Evolutionary conservation across 2,888 invertebrate species (phyloP).

Genomic region (Chloroclysta siterata): DNA sequence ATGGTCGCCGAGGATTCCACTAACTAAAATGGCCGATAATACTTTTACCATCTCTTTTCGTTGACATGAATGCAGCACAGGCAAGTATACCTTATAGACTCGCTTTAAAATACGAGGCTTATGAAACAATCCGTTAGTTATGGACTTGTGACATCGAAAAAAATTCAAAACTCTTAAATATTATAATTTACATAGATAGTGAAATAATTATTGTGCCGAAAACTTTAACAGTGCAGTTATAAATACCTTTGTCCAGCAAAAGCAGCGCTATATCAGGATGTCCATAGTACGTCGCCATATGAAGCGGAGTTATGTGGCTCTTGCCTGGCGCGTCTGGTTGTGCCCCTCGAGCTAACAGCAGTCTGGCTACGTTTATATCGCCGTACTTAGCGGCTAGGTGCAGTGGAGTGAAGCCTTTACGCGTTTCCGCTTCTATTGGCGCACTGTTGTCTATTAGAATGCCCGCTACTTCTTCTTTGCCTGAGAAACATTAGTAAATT

Average conservation of each 20-base stretch:
- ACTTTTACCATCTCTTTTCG: no score
- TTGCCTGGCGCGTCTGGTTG: slow-evolving; percentile 95
- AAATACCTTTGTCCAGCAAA: slow-evolving; percentile 92
- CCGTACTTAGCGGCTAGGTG: slow-evolving; percentile 99
- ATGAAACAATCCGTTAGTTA: no score
- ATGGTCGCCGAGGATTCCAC: no score
- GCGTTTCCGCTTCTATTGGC: slow-evolving; percentile 95
- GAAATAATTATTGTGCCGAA: neutral
- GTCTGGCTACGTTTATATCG: slow-evolving; percentile 94
- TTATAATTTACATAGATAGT: no score
- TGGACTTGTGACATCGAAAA: no score
- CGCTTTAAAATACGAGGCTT: no score
- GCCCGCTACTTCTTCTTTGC: slow-evolving; percentile 94
- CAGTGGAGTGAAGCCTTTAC: slow-evolving; percentile 98
- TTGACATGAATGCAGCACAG: no score
- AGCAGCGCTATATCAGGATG: slow-evolving; percentile 95
- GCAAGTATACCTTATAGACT: no score
- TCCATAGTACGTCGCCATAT: slow-evolving; percentile 99
- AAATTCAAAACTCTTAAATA: no score
- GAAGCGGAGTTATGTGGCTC: slow-evolving; percentile 97
- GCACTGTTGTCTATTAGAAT: slow-evolving; percentile 96
- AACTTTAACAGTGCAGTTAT: neutral
- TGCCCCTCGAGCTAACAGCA: slow-evolving; percentile 94
- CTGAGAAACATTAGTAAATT: slow-evolving; percentile 47
- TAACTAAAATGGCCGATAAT: no score